phyloP scores from a whole-genome alignment of 2,797 vertebrate genomes.

The Pangasius mekongensis region DNA sequence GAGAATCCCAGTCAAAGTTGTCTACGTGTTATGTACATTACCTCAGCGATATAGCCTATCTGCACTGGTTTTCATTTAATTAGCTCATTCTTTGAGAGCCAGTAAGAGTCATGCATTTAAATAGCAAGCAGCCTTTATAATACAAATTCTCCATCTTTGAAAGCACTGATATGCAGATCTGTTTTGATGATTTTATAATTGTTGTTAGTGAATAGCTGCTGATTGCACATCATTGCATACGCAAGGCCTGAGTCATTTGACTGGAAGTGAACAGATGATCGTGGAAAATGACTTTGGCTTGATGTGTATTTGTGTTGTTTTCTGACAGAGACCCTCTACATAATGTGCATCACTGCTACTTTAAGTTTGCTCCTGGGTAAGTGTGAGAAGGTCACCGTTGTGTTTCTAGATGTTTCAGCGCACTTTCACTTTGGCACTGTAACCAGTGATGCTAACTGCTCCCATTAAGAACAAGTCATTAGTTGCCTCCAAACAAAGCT shows the following conservation, averaged over 20 bases:
- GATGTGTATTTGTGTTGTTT: slow-evolving; percentile 66
- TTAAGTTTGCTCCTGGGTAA: slow-evolving; percentile 42
- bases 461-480: slow-evolving; percentile 74
- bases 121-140: slow-evolving; percentile 41
- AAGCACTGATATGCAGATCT: slow-evolving; percentile 48
- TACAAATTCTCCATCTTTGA: slow-evolving; percentile 54
- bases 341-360: slow-evolving; percentile 51
- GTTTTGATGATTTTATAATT: slow-evolving; percentile 59
- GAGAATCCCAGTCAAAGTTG: slow-evolving; percentile 64
- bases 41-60: slow-evolving; percentile 68
- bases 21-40: slow-evolving; percentile 72
- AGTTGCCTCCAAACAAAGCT: slow-evolving; percentile 67
- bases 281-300: slow-evolving; percentile 63
- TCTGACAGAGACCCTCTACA: slow-evolving; percentile 61
- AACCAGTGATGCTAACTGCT: slow-evolving; percentile 66
- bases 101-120: slow-evolving; percentile 41
- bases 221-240: slow-evolving; percentile 59
- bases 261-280: slow-evolving; percentile 69
- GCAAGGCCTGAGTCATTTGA: slow-evolving; percentile 56
- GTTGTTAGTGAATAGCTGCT: slow-evolving; percentile 54
- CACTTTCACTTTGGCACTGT: slow-evolving; percentile 70
- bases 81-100: slow-evolving; percentile 57
- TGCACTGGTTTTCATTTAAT: slow-evolving; percentile 64
- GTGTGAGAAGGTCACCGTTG: slow-evolving; percentile 41
- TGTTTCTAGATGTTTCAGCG: slow-evolving; percentile 46